These are phyloP conservation scores for Butorides virescens DNA, from an alignment of 2,113 vertebrate species.

Conservation along the genomic window DNA sequence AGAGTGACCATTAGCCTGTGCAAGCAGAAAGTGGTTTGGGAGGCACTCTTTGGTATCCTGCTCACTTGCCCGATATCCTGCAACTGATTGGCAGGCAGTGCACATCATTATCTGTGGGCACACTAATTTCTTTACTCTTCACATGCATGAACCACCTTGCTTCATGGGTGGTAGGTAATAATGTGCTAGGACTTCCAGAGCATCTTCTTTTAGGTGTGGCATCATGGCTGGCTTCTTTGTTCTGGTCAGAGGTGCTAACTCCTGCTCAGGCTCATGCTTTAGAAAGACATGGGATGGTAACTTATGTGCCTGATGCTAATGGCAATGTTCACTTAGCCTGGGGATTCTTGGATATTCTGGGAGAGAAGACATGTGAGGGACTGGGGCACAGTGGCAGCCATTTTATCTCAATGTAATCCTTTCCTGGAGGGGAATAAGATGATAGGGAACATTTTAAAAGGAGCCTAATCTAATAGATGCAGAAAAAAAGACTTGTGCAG, in stretches of 20 bases:
- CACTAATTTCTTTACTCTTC: background rate
- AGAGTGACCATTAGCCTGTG: background rate
- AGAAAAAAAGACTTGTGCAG: background rate
- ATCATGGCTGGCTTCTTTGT: accelerated
- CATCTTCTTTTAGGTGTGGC: background rate
- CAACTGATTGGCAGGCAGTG: background rate
- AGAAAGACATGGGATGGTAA: background rate
- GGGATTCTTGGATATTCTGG: background rate
- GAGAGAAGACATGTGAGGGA: background rate
- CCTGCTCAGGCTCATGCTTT: background rate
- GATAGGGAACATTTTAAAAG: background rate
- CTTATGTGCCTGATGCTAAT: background rate
- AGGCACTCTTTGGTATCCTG: background rate
- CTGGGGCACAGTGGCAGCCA: background rate
- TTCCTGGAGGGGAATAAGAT: background rate
- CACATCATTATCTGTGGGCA: background rate
- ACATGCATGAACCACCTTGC: background rate
- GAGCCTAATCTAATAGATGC: background rate
- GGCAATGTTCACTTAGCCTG: background rate
- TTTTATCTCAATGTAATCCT: background rate
- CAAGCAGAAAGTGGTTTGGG: background rate
- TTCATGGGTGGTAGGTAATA: background rate
- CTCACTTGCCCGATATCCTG: background rate
- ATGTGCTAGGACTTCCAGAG: background rate
- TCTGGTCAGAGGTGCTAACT: background rate